phyloP scores from a whole-genome alignment of 2,888 invertebrate species.

The Agrilus biguttatus region DNA sequence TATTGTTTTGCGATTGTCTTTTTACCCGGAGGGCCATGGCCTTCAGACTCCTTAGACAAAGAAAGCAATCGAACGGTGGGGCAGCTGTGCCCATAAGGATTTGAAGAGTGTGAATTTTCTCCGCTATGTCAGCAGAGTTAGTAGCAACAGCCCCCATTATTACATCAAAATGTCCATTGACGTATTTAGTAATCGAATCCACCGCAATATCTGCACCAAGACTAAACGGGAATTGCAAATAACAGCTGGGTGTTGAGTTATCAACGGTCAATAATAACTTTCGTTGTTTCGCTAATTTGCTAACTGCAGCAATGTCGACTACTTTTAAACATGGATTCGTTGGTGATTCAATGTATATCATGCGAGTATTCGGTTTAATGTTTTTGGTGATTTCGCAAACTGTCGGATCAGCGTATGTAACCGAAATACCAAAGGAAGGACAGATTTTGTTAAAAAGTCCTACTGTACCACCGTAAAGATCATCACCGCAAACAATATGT shows the following conservation, averaged over 20 bases:
- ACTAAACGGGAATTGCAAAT: constrained; percentile 16
- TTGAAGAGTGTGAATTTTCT: constrained; percentile 41
- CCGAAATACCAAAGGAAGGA: constrained; percentile 47
- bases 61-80: constrained; percentile 88
- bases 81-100: constrained; percentile 53
- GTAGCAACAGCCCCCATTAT: constrained; percentile 14
- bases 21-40: constrained; percentile 84
- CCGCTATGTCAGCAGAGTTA: constrained; percentile 24
- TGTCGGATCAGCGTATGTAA: constrained; percentile 60
- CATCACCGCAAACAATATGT: constrained; percentile 74
- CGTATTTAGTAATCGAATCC: constrained; percentile 17
- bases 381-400: constrained; percentile 44
- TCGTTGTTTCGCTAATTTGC: constrained; percentile 39
- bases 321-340: constrained; percentile 80
- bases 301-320: constrained; percentile 58
- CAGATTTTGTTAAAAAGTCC: constrained; percentile 37
- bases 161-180: constrained; percentile 19
- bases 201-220: constrained; percentile 17
- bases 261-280: constrained; percentile 11
- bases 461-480: constrained; percentile 83
- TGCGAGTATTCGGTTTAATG: constrained; percentile 62
- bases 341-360: constrained; percentile 84
- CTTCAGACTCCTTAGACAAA: constrained; percentile 83
- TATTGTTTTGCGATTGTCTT: constrained; percentile 63
- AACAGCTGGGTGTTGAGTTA: constrained; percentile 14